phyloP scores from a whole-genome alignment of 2,113 vertebrate genomes.

The Erpornis zantholeuca region DNA sequence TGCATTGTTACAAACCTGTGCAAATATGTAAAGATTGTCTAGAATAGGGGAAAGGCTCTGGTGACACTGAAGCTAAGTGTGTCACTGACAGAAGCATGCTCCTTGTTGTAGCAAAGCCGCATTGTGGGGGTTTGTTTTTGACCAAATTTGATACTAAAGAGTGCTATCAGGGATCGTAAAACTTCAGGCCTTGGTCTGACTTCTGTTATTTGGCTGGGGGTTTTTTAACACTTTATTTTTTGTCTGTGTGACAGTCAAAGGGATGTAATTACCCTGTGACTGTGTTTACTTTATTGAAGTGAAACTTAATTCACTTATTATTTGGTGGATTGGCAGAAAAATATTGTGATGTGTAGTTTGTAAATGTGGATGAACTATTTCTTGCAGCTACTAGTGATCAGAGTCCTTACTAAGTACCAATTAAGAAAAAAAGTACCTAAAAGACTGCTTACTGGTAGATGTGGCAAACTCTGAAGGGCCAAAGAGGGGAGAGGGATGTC shows the following conservation, averaged over 20 bases:
- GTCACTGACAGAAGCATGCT: neutral
- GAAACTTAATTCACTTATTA: neutral
- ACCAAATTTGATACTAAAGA: neutral
- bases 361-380: neutral
- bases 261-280: neutral
- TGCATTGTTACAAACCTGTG: neutral
- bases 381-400: neutral
- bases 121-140: neutral
- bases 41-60: neutral
- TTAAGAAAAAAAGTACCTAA: neutral
- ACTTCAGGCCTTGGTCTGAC: neutral
- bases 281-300: neutral
- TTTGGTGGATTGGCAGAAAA: neutral
- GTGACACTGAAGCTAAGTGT: neutral
- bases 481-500: neutral
- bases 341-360: neutral
- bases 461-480: neutral
- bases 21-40: neutral
- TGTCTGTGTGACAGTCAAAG: neutral
- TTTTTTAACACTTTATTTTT: neutral
- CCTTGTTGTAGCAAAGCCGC: neutral
- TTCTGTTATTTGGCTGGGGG: neutral
- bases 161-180: neutral
- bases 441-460: neutral
- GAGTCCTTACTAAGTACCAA: neutral